phyloP scores from a whole-genome alignment of 92 coral and sea anemone genomes.

The Bergia sp. region DNA sequence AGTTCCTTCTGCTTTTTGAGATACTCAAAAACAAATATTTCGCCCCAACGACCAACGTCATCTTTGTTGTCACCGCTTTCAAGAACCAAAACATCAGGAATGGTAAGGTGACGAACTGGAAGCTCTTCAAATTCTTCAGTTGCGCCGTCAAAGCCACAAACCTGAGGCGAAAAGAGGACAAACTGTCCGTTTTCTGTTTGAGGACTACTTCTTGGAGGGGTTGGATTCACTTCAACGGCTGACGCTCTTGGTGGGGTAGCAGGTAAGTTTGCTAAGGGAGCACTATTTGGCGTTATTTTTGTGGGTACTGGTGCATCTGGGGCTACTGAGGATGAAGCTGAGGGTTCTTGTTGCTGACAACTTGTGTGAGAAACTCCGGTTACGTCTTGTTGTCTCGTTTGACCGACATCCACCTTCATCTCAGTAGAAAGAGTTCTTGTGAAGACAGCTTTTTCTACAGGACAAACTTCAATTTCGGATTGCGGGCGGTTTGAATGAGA shows the following conservation, averaged over 20 bases:
- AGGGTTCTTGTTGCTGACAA: not conserved
- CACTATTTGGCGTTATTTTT: not conserved
- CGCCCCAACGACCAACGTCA: conserved; percentile 92
- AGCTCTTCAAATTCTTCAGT: conserved; percentile 75
- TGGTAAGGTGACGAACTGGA: conserved; percentile 36
- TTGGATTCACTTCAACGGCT: not conserved
- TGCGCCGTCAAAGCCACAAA: conserved; percentile 13
- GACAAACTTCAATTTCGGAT: not conserved
- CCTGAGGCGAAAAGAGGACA: conserved; percentile 24
- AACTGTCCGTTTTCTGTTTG: conserved; percentile 4
- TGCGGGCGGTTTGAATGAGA: conserved; percentile 7
- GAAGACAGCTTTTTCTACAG: not conserved
- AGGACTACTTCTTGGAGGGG: not conserved
- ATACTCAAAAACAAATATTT: conserved; percentile 69
- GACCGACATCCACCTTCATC: not conserved
- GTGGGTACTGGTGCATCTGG: not conserved
- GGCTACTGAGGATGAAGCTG: not conserved
- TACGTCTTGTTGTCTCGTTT: not conserved
- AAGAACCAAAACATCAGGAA: conserved; percentile 54
- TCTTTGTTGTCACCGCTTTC: conserved; percentile 62
- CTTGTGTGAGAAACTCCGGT: not conserved
- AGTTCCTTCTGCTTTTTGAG: conserved; percentile 49
- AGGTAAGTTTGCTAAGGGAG: not conserved
- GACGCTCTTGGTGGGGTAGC: not conserved
- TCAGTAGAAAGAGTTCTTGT: not conserved